phyloP scores from a whole-genome alignment of 1,140 invertebrate species.

The Neodiprion pinetum region DNA sequence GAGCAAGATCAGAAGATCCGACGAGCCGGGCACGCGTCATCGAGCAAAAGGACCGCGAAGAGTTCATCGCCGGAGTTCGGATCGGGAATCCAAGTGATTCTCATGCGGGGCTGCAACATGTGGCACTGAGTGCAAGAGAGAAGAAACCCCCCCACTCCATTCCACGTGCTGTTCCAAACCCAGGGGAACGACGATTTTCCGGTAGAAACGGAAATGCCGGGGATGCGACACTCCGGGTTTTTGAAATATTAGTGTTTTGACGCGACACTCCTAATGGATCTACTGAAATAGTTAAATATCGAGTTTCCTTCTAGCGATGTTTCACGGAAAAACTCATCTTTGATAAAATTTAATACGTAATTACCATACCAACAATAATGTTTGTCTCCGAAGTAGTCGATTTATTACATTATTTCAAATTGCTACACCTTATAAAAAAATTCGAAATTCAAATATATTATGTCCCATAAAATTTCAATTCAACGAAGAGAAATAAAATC shows the following conservation, averaged over 20 bases:
- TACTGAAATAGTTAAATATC: no score
- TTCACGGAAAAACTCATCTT: no score
- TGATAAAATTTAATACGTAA: no score
- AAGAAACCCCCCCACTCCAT: background rate
- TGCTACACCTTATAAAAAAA: no score
- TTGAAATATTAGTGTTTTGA: background rate
- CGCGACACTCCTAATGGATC: background rate
- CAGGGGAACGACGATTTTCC: background rate
- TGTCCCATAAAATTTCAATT: no score
- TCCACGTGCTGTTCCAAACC: background rate
- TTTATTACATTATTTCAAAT: no score
- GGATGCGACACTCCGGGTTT: background rate
- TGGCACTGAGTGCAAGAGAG: background rate
- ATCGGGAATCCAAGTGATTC: no score
- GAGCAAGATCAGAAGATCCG: background rate
- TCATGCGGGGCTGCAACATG: background rate
- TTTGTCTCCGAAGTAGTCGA: no score
- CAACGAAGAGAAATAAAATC: no score
- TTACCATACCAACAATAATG: no score
- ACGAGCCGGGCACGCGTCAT: slow-evolving; percentile 3
- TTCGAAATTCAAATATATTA: no score
- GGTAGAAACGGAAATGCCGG: background rate
- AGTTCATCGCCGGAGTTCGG: background rate
- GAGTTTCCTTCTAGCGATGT: no score
- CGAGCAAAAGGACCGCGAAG: background rate